A percentile compares a stretch with the other conserved stretches of the same genome.
Conservation (phyloP, 1,140 invertebrate species). For the Uloborus diversus region DNA sequence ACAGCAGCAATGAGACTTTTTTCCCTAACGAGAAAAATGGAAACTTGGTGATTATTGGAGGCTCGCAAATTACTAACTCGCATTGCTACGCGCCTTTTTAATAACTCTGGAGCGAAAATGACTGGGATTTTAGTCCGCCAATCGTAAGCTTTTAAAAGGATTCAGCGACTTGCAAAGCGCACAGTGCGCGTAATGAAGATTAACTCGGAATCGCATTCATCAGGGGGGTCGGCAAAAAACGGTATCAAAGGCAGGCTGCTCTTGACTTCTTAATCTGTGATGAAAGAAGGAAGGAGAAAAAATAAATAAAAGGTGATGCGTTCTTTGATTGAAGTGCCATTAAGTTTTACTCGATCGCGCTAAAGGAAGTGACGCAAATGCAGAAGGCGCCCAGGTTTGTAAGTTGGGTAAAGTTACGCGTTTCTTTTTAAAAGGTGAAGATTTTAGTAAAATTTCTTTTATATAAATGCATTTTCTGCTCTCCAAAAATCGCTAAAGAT, state of each 20-base stretch:
- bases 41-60: conserved; percentile 28
- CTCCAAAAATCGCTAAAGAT: too few relatives aligned
- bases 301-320: conserved; percentile 14
- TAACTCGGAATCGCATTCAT: conserved; percentile 1
- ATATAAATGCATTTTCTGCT: too few relatives aligned
- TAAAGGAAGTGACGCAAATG: too few relatives aligned
- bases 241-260: conserved; percentile 7
- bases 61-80: conserved; percentile 9
- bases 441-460: too few relatives aligned
- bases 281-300: conserved; percentile 7
- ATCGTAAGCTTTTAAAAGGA: conserved; percentile 43
- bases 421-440: too few relatives aligned
- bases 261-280: conserved; percentile 31
- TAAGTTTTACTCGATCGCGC: conserved; percentile 20
- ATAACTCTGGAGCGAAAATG: conserved; percentile 27
- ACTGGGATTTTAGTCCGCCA: conserved; percentile 13
- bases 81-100: conserved; percentile 12
- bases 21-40: too few relatives aligned
- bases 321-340: conserved; percentile 42
- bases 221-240: background rate
- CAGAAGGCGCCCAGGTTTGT: too few relatives aligned
- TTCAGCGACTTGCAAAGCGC: conserved; percentile 14
- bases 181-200: conserved; percentile 27
- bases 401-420: too few relatives aligned
- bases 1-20: conserved; percentile 12